phyloP scores from a whole-genome alignment of 2,113 vertebrate species.

The Sinocyclocheilus maitianheensis region DNA sequence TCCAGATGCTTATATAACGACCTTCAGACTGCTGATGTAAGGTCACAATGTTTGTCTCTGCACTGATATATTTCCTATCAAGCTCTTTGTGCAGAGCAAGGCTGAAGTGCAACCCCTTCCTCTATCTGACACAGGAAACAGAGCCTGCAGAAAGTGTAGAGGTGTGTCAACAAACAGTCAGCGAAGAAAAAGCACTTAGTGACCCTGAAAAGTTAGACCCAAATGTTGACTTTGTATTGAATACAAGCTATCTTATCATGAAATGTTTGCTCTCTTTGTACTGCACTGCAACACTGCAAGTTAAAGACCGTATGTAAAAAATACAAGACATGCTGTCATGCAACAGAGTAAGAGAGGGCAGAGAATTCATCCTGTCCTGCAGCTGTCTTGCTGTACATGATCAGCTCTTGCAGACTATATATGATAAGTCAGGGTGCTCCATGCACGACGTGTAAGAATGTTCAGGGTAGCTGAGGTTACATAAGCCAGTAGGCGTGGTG shows the following conservation, averaged over 20 bases:
- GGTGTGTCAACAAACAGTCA: not conserved
- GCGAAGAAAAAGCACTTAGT: not conserved
- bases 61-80: constrained; percentile 44
- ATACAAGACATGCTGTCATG: not conserved
- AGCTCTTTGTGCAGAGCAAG: constrained; percentile 41
- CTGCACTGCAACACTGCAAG: not conserved
- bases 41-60: constrained; percentile 54
- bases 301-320: not conserved
- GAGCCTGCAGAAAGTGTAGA: not conserved
- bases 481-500: constrained; percentile 67
- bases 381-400: not conserved
- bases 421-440: not conserved
- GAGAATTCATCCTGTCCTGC: not conserved
- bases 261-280: not conserved
- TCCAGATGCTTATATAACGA: not conserved
- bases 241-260: constrained; percentile 2
- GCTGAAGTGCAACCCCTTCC: not conserved
- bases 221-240: not conserved
- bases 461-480: constrained; percentile 57
- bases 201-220: not conserved
- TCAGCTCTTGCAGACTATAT: not conserved
- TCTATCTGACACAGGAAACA: constrained; percentile 25
- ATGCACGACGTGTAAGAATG: constrained; percentile 55
- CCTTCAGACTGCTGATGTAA: constrained; percentile 51
- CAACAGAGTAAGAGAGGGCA: not conserved